Percentiles rank a stretch among this genome's conserved stretches.
Evolutionary conservation across 2,888 invertebrate genomes (phyloP).

Genomic region (Nomada goodeniana): DNA sequence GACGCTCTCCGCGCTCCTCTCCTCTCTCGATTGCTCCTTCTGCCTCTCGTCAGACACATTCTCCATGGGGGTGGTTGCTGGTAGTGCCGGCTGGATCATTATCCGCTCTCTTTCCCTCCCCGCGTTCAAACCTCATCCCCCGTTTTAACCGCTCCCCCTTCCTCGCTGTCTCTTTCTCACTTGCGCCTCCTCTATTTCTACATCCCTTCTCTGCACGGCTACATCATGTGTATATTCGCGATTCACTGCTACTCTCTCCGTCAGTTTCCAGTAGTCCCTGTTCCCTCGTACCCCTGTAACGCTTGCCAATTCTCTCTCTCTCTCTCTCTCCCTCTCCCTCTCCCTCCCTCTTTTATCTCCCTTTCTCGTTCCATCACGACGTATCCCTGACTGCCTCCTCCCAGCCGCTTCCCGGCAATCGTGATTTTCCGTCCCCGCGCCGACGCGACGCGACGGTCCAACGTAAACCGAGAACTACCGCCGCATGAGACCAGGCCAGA

Average conservation of each 20-base stretch:
- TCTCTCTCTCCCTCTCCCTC: not conserved
- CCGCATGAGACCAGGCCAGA: slow-evolving; percentile 80
- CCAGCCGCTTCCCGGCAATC: slow-evolving; percentile 70
- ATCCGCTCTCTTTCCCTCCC: slow-evolving; percentile 63
- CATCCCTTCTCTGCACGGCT: slow-evolving; percentile 1
- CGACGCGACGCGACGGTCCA: slow-evolving; percentile 55
- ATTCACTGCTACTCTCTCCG: slow-evolving; percentile 18
- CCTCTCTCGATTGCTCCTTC: slow-evolving; percentile 18
- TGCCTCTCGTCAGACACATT: slow-evolving; percentile 52
- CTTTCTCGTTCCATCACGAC: not conserved
- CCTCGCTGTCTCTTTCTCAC: slow-evolving; percentile 6
- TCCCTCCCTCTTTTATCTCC: not conserved
- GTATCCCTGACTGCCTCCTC: slow-evolving; percentile 28
- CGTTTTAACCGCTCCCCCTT: slow-evolving; percentile 4
- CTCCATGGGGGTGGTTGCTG: slow-evolving; percentile 64
- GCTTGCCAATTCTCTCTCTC: not conserved
- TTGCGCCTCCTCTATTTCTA: not conserved
- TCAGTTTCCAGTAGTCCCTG: not conserved
- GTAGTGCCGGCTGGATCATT: slow-evolving; percentile 68
- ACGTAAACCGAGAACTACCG: slow-evolving; percentile 77
- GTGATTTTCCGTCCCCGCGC: slow-evolving; percentile 78
- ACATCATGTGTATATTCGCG: slow-evolving; percentile 19
- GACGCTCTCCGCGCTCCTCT: slow-evolving; percentile 31
- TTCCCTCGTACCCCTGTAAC: not conserved
- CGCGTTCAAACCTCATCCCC: slow-evolving; percentile 32